phyloP scores from a whole-genome alignment of 1,140 invertebrate species.

The Atopsyche davidsoni region DNA sequence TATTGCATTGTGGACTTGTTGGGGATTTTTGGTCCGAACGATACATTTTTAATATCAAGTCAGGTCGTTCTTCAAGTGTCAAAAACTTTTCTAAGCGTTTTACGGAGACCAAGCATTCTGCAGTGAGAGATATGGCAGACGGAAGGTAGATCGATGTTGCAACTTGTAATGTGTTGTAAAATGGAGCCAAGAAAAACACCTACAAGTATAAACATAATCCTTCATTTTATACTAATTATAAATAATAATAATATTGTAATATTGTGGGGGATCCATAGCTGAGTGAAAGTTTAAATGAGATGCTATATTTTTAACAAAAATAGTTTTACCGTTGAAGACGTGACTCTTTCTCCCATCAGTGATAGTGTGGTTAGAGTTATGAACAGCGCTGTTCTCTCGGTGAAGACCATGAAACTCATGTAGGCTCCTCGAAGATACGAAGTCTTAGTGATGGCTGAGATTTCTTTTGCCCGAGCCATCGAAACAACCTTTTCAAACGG shows the following conservation, averaged over 20 bases:
- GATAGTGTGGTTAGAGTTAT: slow-evolving; percentile 62
- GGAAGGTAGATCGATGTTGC: slow-evolving; percentile 63
- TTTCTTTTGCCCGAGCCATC: slow-evolving; percentile 39
- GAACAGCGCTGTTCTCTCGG: slow-evolving; percentile 65
- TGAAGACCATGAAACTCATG: slow-evolving; percentile 66
- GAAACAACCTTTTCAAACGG: slow-evolving; percentile 54
- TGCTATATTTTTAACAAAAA: no score
- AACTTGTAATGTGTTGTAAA: slow-evolving; percentile 60
- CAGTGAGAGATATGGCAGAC: slow-evolving; percentile 56
- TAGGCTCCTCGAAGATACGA: slow-evolving; percentile 66
- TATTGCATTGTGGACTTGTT: not conserved
- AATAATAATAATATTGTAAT: no score
- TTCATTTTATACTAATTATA: no score
- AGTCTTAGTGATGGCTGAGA: slow-evolving; percentile 37
- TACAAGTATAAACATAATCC: slow-evolving; percentile 30
- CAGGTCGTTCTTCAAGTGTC: slow-evolving; percentile 37
- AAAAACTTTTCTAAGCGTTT: slow-evolving; percentile 61
- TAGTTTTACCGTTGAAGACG: slow-evolving; percentile 57
- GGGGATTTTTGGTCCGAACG: not conserved
- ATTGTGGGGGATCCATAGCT: no score
- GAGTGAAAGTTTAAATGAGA: no score
- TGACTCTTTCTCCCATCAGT: slow-evolving; percentile 56
- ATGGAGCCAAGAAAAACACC: slow-evolving; percentile 65
- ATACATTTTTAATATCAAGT: not conserved
- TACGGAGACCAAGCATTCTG: slow-evolving; percentile 62